phyloP scores from a whole-genome alignment of 2,113 vertebrate genomes.

The Tragelaphus scriptus region DNA sequence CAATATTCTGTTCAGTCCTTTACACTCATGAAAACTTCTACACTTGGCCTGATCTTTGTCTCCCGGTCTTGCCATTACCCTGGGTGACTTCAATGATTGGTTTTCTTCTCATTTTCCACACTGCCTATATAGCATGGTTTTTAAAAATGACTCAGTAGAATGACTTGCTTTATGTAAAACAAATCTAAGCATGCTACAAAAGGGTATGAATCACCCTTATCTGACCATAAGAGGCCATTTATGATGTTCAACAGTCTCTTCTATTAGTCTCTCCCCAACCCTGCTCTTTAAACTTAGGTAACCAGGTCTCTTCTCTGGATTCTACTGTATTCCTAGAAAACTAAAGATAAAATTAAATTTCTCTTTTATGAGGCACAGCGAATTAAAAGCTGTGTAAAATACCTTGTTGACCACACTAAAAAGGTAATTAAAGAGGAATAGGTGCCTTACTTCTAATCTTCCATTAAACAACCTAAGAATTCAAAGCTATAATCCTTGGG shows the following conservation, averaged over 20 bases:
- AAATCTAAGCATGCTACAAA: background rate
- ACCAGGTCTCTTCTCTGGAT: background rate
- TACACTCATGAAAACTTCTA: background rate
- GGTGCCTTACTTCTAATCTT: background rate
- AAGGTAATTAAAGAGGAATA: background rate
- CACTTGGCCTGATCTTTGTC: background rate
- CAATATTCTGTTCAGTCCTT: background rate
- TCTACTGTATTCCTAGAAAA: background rate
- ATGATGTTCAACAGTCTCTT: background rate
- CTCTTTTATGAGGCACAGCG: background rate
- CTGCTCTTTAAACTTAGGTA: background rate
- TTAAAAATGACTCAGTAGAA: background rate
- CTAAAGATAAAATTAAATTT: background rate
- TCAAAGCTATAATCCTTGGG: background rate
- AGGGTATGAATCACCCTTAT: background rate
- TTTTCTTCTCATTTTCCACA: background rate
- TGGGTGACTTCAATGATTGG: background rate
- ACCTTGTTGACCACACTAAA: background rate
- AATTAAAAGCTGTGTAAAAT: slow-evolving; percentile 19
- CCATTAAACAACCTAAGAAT: background rate
- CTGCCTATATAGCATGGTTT: background rate
- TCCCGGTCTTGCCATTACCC: background rate
- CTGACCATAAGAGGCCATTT: background rate
- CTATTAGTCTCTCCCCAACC: background rate
- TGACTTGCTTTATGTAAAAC: background rate